Base-by-base conservation (phyloP, 2,113 vertebrate genomes). In the Otus sunia region DNA sequence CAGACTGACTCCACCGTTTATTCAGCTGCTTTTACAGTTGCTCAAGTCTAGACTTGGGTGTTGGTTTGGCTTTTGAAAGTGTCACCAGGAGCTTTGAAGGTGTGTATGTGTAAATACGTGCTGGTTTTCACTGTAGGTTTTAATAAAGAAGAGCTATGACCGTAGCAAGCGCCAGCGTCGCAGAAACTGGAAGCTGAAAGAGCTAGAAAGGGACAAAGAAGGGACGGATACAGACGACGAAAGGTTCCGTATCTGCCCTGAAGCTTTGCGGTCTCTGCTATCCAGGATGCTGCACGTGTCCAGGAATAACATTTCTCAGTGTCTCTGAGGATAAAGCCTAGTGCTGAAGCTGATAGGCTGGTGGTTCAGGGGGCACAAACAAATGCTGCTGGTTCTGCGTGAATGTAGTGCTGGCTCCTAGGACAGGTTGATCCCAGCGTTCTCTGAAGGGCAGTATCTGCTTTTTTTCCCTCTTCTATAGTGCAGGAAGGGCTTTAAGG, bases 111-210 rank as follows among this genome's bases (percentile, higher is more conserved):
- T 15, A 72, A 53, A 23, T 79, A 60, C 11, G 8, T 19, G 15
- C 39, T 91, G 49, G 1, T 77, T 85, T 63, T 71, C 29, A 19
- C 47, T 60, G 21, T 66, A 99, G 99, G 98, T 99, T 36, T 94
- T 99, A 94, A 99, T 99, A 69, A 99, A 99, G 98, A 99, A 99
- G 98, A 99, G 98, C 90, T 99, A 99, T 12, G 99, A 99, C 96
- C 99, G 99, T 64, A 97, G 52, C 78, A 99, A 88, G 96, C 98
- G 99, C 76, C 98, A 98, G 84, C 99, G 97, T 84, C 99, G 98
- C 94, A 98, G 99, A 86, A 99, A 99, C 98, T 99, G 99, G 99
- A 99, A 99, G 92, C 98, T 99, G 86, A 99, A 98, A 80, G 99
- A 99, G 94, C 98, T 99, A 80, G 94, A 97, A 3, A 98, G 97